These are phyloP conservation scores for Natator depressus DNA, from an alignment of 2,113 vertebrate species.

Conservation along the genomic window DNA sequence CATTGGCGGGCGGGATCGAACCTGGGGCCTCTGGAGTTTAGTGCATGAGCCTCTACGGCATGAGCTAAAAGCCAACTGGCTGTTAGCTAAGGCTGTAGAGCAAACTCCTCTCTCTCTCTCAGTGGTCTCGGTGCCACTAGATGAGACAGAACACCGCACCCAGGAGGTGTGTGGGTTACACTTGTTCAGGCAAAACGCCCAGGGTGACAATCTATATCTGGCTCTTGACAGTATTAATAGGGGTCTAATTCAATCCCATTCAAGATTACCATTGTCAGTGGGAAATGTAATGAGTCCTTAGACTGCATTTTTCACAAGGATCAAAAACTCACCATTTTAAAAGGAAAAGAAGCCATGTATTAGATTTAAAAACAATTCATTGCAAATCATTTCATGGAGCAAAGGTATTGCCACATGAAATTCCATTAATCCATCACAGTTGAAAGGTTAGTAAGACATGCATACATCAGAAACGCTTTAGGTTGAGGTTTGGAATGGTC, in stretches of 20 bases:
- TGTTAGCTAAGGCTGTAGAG: too few species aligned
- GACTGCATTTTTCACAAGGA: not conserved
- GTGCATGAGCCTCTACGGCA: too few species aligned
- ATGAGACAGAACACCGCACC: too few species aligned
- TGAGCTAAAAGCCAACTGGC: too few species aligned
- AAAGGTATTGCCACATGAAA: constrained; percentile 7
- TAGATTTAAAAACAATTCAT: constrained; percentile 5
- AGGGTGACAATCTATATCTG: not conserved
- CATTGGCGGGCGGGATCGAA: too few species aligned
- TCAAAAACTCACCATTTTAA: constrained; percentile 20
- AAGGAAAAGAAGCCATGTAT: not conserved
- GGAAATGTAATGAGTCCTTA: not conserved
- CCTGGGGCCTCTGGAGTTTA: too few species aligned
- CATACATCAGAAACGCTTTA: not conserved
- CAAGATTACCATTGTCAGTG: not conserved
- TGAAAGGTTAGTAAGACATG: not conserved
- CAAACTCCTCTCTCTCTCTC: too few species aligned
- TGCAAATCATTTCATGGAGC: not conserved
- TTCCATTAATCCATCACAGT: constrained; percentile 13
- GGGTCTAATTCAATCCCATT: not conserved
- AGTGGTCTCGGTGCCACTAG: too few species aligned
- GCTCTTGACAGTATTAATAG: not conserved
- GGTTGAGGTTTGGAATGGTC: not conserved
- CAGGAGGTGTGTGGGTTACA: too few species aligned
- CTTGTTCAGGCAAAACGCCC: not conserved